Evolutionary conservation across 2,888 invertebrate species (phyloP).

Genomic region (Leptogaster cylindrica): DNA sequence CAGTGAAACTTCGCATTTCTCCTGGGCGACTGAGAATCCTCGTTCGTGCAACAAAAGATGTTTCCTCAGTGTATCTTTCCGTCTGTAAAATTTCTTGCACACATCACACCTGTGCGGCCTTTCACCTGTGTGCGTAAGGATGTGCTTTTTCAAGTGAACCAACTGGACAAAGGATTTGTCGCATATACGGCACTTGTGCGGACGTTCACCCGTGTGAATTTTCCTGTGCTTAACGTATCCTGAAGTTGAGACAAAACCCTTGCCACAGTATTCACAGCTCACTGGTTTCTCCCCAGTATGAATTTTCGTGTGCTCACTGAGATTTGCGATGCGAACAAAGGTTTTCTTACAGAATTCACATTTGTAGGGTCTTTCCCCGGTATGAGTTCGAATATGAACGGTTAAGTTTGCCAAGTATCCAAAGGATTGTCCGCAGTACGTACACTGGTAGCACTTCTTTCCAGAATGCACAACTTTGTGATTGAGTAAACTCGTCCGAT

Average conservation of each 20-base stretch:
- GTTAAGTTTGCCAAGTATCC: slow-evolving; percentile 40
- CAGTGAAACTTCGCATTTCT: background rate
- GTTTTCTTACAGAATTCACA: slow-evolving; percentile 44
- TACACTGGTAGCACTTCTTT: slow-evolving; percentile 35
- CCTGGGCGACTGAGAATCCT: background rate
- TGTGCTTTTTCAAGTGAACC: slow-evolving; percentile 43
- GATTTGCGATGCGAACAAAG: slow-evolving; percentile 39
- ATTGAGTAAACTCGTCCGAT: slow-evolving; percentile 36
- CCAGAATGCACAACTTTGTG: slow-evolving; percentile 40
- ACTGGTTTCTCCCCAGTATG: slow-evolving; percentile 38
- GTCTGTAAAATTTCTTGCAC: slow-evolving; percentile 41
- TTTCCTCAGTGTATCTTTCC: slow-evolving; percentile 41
- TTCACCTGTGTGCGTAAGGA: slow-evolving; percentile 43
- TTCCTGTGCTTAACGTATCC: slow-evolving; percentile 41
- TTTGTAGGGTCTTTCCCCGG: slow-evolving; percentile 38
- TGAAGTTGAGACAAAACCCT: slow-evolving; percentile 14
- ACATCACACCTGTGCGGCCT: slow-evolving; percentile 41
- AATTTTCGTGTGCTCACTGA: slow-evolving; percentile 38
- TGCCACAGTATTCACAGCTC: slow-evolving; percentile 19
- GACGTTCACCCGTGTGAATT: slow-evolving; percentile 43
- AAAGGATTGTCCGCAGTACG: slow-evolving; percentile 43
- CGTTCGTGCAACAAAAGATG: slow-evolving; percentile 35
- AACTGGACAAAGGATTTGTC: slow-evolving; percentile 41
- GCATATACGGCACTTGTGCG: slow-evolving; percentile 45
- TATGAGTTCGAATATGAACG: slow-evolving; percentile 43